Evolutionary conservation across 2,113 vertebrate species (phyloP).

Genomic region (Platichthys stellatus): DNA sequence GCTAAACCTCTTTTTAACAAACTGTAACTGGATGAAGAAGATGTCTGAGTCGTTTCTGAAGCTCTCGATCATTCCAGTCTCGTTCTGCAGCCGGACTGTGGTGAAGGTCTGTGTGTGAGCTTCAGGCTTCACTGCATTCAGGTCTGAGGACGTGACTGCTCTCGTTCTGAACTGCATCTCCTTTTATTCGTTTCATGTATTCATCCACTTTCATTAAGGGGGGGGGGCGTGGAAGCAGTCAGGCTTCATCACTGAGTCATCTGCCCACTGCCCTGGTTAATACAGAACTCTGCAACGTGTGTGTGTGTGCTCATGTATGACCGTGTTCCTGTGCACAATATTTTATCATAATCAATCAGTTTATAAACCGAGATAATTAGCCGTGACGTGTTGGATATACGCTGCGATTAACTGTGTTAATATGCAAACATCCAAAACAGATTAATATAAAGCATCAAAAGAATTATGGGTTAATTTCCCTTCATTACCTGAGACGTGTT

Average conservation of each 20-base stretch:
- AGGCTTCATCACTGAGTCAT: constrained; percentile 16
- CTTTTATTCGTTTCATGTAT: neutral
- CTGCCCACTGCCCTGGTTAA: constrained; percentile 2
- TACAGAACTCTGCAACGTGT: neutral
- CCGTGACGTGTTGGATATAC: constrained; percentile 73
- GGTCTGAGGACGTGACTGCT: neutral
- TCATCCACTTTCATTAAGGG: neutral
- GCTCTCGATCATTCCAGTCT: neutral
- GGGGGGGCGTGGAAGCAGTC: neutral
- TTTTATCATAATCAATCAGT: constrained; percentile 27
- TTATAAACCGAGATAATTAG: constrained; percentile 71
- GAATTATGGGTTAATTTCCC: constrained; percentile 63
- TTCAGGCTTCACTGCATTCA: neutral
- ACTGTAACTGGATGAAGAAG: constrained; percentile 84
- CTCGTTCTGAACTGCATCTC: neutral
- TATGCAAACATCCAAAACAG: constrained; percentile 79
- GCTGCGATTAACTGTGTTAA: constrained; percentile 77
- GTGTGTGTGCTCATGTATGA: neutral
- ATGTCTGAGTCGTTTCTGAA: constrained; percentile 66
- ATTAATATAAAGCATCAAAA: constrained; percentile 74
- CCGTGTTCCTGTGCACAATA: constrained; percentile 16
- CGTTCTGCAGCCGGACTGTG: neutral
- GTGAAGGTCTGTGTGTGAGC: too few relatives aligned
- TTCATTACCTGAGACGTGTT: constrained; percentile 41
- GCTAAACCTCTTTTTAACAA: constrained; percentile 59